These are phyloP conservation scores for Ursus arctos DNA, from an alignment of 2,113 vertebrate species.

Conservation along the genomic window DNA sequence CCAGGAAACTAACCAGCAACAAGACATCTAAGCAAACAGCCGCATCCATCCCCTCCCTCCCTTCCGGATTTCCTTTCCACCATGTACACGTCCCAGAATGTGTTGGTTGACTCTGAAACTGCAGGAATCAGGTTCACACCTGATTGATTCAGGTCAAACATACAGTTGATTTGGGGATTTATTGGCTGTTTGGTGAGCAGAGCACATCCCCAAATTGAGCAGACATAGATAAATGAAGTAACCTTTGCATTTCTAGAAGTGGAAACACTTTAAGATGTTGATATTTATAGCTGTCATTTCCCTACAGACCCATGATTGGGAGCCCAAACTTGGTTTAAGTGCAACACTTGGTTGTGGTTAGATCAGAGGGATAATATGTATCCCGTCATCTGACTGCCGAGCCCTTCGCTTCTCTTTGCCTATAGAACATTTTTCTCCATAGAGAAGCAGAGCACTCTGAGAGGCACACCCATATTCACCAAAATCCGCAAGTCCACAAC, in stretches of 20 bases:
- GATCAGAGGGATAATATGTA: fast-evolving
- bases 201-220: not conserved
- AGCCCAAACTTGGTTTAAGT: not conserved
- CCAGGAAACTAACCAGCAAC: not conserved
- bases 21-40: not conserved
- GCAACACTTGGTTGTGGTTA: not conserved
- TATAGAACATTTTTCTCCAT: not conserved
- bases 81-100: not conserved
- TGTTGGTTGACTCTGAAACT: not conserved
- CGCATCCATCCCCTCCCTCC: not conserved
- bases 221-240: not conserved
- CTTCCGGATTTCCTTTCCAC: not conserved
- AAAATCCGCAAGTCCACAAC: not conserved
- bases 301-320: not conserved
- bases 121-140: not conserved
- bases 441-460: not conserved
- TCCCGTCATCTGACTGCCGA: not conserved
- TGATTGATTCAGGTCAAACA: not conserved
- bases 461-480: not conserved
- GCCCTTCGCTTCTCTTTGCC: not conserved
- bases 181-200: not conserved
- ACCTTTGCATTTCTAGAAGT: not conserved
- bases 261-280: not conserved
- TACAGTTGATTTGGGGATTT: not conserved
- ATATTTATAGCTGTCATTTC: fast-evolving